These are phyloP conservation scores for Drosophila repleta DNA, from an alignment of 1,140 invertebrate genomes.

Conservation along the genomic window DNA sequence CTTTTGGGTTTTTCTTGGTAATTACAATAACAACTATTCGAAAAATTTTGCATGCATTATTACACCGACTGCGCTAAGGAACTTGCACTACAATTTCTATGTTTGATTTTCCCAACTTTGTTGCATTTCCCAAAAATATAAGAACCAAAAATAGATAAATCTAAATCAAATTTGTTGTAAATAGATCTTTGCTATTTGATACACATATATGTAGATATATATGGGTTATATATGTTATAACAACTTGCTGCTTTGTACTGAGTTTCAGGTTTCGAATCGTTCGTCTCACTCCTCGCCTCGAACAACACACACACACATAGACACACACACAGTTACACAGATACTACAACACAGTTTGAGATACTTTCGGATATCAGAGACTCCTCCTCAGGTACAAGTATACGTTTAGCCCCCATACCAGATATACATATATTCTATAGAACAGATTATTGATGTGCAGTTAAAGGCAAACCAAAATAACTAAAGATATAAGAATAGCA, in stretches of 20 bases:
- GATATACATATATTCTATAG: neutral
- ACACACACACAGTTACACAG: constrained; percentile 29
- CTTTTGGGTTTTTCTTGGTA: constrained; percentile 14
- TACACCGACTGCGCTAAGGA: constrained; percentile 57
- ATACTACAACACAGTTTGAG: constrained; percentile 33
- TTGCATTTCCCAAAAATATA: neutral
- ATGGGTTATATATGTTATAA: constrained; percentile 11
- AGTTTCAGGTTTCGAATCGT: constrained; percentile 62
- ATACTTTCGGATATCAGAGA: constrained; percentile 61
- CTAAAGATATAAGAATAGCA: neutral
- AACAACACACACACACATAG: constrained; percentile 17
- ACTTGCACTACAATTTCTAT: constrained; percentile 64
- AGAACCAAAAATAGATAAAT: constrained; percentile 2
- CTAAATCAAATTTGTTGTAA: constrained; percentile 6
- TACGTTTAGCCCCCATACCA: constrained; percentile 37
- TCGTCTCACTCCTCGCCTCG: constrained; percentile 53
- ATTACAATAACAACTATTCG: constrained; percentile 60
- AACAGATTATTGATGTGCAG: neutral
- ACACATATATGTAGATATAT: constrained; percentile 9
- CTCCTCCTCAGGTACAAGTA: constrained; percentile 76
- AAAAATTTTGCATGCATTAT: constrained; percentile 44
- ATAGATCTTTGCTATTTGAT: constrained; percentile 1
- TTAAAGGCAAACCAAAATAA: neutral
- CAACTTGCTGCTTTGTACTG: constrained; percentile 63
- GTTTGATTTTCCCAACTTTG: neutral